phyloP scores from a whole-genome alignment of 2,888 invertebrate genomes.

The Leistus spinibarbis region DNA sequence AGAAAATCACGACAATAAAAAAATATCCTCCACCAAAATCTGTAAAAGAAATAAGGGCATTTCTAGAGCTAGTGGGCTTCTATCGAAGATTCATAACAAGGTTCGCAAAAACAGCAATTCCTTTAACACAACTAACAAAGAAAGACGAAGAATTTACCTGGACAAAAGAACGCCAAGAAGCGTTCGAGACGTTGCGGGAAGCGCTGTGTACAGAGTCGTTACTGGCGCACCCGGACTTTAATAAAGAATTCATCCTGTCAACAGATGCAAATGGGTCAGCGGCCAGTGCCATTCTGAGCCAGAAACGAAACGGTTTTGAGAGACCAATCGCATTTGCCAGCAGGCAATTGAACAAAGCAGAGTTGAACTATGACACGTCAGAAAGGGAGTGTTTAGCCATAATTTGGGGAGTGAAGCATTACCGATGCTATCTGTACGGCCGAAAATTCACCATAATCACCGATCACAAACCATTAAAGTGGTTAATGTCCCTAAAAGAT shows the following conservation, averaged over 20 bases:
- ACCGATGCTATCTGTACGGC: conserved; percentile 48
- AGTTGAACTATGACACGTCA: conserved; percentile 45
- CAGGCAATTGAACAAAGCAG: conserved; percentile 44
- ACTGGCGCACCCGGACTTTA: conserved; percentile 41
- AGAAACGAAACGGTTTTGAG: conserved; percentile 10
- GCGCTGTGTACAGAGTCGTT: conserved; percentile 40
- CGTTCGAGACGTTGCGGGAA: conserved; percentile 41
- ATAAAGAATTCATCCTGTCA: conserved; percentile 29
- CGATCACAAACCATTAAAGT: conserved; percentile 48
- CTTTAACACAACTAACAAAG: conserved; percentile 44
- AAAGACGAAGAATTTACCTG: conserved; percentile 43
- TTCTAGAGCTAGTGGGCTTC: conserved; percentile 33
- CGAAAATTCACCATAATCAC: conserved; percentile 47
- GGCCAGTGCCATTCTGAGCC: no score
- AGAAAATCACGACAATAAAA: conserved; percentile 39
- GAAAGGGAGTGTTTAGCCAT: conserved; percentile 47
- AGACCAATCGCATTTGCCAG: conserved; percentile 46
- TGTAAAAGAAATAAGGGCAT: conserved; percentile 41
- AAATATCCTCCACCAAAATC: conserved; percentile 42
- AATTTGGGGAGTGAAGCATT: conserved; percentile 45
- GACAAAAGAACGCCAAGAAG: conserved; percentile 33
- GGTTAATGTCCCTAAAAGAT: conserved; percentile 44
- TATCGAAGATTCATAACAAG: conserved; percentile 40
- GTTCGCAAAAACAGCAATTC: conserved; percentile 44
- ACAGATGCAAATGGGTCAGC: no score